Percentiles rank a stretch among this genome's conserved stretches.
These are phyloP conservation scores for Platycheirus rosarum DNA, from an alignment of 2,888 invertebrate genomes.

Conservation along the genomic window DNA sequence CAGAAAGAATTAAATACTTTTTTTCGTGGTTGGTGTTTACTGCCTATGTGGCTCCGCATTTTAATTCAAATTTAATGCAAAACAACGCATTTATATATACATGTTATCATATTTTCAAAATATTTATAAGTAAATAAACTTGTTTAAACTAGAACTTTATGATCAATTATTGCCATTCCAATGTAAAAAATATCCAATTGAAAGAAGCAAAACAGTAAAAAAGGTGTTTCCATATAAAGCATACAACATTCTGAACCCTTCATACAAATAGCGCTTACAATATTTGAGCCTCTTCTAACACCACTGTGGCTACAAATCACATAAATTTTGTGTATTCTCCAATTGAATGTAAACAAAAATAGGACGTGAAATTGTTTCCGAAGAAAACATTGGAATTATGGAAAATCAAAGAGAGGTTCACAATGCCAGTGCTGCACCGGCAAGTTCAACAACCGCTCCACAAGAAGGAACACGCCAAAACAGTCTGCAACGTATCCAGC, in stretches of 20 bases:
- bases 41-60: constrained; percentile 39
- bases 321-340: neutral
- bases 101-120: neutral
- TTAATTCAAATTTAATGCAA: neutral
- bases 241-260: constrained; percentile 21
- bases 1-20: no score
- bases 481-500: constrained; percentile 91
- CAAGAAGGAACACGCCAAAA: constrained; percentile 85
- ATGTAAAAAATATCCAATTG: neutral
- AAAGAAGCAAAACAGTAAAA: constrained; percentile 7
- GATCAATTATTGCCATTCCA: neutral
- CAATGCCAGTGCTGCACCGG: constrained; percentile 53
- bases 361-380: neutral
- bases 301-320: constrained; percentile 28
- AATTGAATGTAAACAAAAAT: constrained; percentile 46
- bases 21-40: no score
- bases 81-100: no score
- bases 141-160: neutral
- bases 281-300: constrained; percentile 28
- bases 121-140: neutral
- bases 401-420: constrained; percentile 58
- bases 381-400: constrained; percentile 30
- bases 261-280: neutral
- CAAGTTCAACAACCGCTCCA: constrained; percentile 61
- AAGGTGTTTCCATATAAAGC: constrained; percentile 1